Percentiles rank a stretch among this genome's conserved stretches.
These are phyloP conservation scores for Syngnathus typhle DNA, from an alignment of 2,113 vertebrate species.

Conservation along the genomic window DNA sequence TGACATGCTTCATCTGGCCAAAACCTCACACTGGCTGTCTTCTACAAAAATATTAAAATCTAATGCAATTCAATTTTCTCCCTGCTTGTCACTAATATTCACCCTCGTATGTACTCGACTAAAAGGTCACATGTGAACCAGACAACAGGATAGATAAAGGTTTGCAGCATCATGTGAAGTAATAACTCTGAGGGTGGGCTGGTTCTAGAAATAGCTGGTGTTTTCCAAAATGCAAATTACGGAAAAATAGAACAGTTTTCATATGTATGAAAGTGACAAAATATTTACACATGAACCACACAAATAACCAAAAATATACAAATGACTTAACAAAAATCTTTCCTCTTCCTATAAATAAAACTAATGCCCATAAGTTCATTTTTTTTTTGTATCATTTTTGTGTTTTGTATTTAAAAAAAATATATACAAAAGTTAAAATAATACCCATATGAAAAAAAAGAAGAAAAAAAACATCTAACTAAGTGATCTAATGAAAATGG, in stretches of 20 bases:
- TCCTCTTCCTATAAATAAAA: slow-evolving; percentile 70
- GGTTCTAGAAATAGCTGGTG: slow-evolving; percentile 52
- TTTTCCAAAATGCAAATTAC: slow-evolving; percentile 37
- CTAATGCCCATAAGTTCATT: slow-evolving; percentile 65
- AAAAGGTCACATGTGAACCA: slow-evolving; percentile 24
- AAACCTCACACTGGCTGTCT: slow-evolving; percentile 24
- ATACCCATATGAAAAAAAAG: slow-evolving; percentile 23
- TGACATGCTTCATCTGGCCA: slow-evolving; percentile 36
- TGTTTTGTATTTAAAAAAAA: slow-evolving; percentile 50
- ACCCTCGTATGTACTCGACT: slow-evolving; percentile 15
- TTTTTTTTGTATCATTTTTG: slow-evolving; percentile 31
- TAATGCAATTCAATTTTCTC: slow-evolving; percentile 25
- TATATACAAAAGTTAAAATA: slow-evolving; percentile 47
- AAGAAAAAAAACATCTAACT: neutral
- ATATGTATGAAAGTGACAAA: slow-evolving; percentile 49
- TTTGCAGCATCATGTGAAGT: slow-evolving; percentile 35
- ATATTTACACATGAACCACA: slow-evolving; percentile 57
- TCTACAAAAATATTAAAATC: slow-evolving; percentile 44
- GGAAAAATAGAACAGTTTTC: slow-evolving; percentile 41
- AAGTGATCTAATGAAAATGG: slow-evolving; percentile 25
- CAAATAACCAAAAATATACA: slow-evolving; percentile 28
- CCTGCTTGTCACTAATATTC: slow-evolving; percentile 31
- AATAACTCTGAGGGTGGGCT: slow-evolving; percentile 26
- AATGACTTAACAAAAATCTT: slow-evolving; percentile 37
- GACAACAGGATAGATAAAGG: slow-evolving; percentile 30